phyloP scores from a whole-genome alignment of 2,797 vertebrate species.

The Menidia menidia region DNA sequence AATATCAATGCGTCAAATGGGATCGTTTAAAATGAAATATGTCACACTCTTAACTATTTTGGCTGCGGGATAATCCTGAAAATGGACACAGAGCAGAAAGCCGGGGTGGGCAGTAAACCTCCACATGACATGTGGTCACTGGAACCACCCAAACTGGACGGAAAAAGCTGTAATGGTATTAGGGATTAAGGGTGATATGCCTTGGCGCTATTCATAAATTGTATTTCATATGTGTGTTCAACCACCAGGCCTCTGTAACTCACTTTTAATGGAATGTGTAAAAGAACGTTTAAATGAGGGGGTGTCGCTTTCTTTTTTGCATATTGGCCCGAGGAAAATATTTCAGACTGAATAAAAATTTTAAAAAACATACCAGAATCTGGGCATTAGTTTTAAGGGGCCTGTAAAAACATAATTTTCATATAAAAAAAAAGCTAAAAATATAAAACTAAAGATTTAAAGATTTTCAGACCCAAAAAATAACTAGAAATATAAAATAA shows the following conservation, averaged over 20 bases:
- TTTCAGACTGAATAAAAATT: no score
- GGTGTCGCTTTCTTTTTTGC: no score
- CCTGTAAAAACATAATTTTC: no score
- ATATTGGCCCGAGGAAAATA: no score
- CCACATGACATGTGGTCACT: constrained; percentile 26
- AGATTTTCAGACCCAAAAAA: no score
- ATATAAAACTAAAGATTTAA: no score
- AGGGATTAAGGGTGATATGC: not conserved
- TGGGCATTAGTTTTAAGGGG: no score
- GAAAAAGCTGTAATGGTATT: constrained; percentile 7
- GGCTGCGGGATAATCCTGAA: constrained; percentile 11
- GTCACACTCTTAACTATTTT: not conserved
- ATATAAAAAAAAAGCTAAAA: no score
- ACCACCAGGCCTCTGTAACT: not conserved
- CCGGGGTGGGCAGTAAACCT: constrained; percentile 16
- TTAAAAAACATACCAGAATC: no score
- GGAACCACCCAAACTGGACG: constrained; percentile 9
- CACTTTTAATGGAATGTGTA: not conserved
- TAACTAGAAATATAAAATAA: no score
- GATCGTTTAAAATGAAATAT: not conserved
- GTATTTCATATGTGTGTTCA: not conserved
- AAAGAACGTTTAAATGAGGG: not conserved
- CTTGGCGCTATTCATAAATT: not conserved
- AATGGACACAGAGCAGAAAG: constrained; percentile 23
- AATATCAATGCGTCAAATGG: not conserved